Conservation (phyloP, 37 sponge, comb jelly and placozoan genomes). For the Ianthella basta region DNA sequence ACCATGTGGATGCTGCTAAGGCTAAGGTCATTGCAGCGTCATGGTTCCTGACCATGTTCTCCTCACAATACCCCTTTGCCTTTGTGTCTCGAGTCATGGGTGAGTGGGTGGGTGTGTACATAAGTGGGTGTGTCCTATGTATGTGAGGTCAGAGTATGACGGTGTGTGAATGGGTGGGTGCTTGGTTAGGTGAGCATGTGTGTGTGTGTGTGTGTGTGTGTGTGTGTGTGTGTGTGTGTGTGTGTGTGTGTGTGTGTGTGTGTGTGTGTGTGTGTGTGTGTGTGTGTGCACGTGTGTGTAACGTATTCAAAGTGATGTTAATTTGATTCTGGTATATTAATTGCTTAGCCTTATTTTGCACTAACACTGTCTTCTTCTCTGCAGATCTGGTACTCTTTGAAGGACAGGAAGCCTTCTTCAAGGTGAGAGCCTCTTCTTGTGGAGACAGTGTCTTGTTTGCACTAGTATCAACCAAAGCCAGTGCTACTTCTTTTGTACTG, state of each 20-base stretch:
- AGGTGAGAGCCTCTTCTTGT: no score
- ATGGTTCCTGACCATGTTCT: slow-evolving; percentile 91
- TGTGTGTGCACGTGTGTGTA: background rate
- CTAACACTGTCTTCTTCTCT: background rate
- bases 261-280: slow-evolving; percentile 8
- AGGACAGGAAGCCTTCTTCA: slow-evolving; percentile 76
- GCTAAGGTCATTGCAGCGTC: slow-evolving; percentile 91
- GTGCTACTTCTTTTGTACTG: no score
- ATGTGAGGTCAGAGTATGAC: slow-evolving; percentile 1
- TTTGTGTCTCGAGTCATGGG: slow-evolving; percentile 85
- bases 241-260: slow-evolving; percentile 8
- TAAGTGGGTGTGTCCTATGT: slow-evolving; percentile 20
- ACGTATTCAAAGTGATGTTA: no score
- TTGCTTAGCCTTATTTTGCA: no score
- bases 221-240: background rate
- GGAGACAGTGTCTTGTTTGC: no score
- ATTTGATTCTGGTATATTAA: no score
- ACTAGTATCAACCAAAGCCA: no score
- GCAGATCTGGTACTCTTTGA: slow-evolving; percentile 80
- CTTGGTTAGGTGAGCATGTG: background rate
- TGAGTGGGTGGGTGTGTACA: slow-evolving; percentile 40
- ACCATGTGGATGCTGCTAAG: no score
- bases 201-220: slow-evolving; percentile 8
- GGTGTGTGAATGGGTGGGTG: background rate
- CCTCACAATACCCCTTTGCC: slow-evolving; percentile 83